phyloP scores from a whole-genome alignment of 2,888 invertebrate genomes.

The Anthophora plumipes region DNA sequence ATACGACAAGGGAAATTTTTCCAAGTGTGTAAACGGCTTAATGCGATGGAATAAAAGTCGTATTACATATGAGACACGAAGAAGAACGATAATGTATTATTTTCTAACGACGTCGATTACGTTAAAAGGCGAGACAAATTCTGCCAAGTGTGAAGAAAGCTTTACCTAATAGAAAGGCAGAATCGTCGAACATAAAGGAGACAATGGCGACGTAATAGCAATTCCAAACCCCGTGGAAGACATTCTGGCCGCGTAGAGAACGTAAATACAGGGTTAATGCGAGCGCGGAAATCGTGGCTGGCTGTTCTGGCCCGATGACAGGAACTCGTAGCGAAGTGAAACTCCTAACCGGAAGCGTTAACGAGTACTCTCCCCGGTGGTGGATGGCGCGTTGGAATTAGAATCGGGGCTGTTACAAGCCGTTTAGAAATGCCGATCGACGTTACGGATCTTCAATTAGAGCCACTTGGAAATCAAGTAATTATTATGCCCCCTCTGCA shows the following conservation, averaged over 20 bases:
- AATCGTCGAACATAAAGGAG: constrained; percentile 17
- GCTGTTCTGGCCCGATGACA: constrained; percentile 9
- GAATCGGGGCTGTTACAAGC: constrained; percentile 44
- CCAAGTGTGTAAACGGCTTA: neutral
- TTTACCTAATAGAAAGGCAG: neutral
- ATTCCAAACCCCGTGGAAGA: constrained; percentile 20
- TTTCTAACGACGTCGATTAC: neutral
- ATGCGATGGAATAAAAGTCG: neutral
- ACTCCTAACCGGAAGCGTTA: constrained; percentile 47
- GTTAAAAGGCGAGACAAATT: neutral
- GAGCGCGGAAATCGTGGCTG: constrained; percentile 17
- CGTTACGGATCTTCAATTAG: constrained; percentile 37
- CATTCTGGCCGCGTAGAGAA: constrained; percentile 19
- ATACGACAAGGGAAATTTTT: neutral
- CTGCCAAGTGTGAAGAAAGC: neutral
- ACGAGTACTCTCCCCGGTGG: constrained; percentile 43
- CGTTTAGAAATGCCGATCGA: constrained; percentile 31
- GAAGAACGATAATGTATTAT: neutral
- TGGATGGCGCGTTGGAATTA: constrained; percentile 43
- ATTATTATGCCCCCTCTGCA: constrained; percentile 27
- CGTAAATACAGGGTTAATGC: constrained; percentile 35
- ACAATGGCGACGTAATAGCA: constrained; percentile 25
- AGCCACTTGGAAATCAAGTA: constrained; percentile 24
- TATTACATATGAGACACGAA: no score
- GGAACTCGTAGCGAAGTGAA: constrained; percentile 34